A percentile compares a stretch with the other conserved stretches of the same genome.
Evolutionary conservation across 2,113 vertebrate genomes (phyloP).

Genomic region (Ibidorhyncha struthersii): DNA sequence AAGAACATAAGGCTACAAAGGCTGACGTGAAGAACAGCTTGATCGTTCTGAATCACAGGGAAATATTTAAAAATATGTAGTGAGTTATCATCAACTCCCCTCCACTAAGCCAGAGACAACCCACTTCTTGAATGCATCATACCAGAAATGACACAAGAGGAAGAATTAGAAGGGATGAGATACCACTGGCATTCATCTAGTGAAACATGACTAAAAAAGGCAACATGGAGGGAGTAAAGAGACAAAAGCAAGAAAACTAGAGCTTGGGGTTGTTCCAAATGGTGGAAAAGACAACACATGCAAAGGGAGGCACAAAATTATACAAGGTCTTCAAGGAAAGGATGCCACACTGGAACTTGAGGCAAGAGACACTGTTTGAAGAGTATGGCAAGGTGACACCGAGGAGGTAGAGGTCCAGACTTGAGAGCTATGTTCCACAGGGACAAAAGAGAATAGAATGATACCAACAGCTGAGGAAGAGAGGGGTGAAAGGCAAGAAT

Average conservation of each 20-base stretch:
- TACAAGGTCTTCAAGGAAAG: not conserved
- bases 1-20: conserved; percentile 1
- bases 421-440: not conserved
- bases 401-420: not conserved
- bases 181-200: not conserved
- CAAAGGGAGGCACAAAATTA: not conserved
- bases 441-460: not conserved
- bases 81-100: not conserved
- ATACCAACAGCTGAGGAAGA: not conserved
- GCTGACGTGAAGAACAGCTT: not conserved
- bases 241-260: not conserved
- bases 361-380: not conserved
- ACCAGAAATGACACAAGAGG: not conserved
- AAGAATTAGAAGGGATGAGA: not conserved
- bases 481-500: not conserved
- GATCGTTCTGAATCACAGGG: not conserved
- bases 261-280: not conserved
- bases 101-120: not conserved
- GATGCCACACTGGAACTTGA: not conserved
- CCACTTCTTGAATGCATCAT: not conserved
- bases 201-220: not conserved
- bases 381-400: not conserved
- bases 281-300: not conserved
- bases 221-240: not conserved
- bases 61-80: conserved; percentile 12